These are phyloP conservation scores for Hirtodrosophila histrioides DNA, from an alignment of 2,888 invertebrate genomes.

Conservation along the genomic window DNA sequence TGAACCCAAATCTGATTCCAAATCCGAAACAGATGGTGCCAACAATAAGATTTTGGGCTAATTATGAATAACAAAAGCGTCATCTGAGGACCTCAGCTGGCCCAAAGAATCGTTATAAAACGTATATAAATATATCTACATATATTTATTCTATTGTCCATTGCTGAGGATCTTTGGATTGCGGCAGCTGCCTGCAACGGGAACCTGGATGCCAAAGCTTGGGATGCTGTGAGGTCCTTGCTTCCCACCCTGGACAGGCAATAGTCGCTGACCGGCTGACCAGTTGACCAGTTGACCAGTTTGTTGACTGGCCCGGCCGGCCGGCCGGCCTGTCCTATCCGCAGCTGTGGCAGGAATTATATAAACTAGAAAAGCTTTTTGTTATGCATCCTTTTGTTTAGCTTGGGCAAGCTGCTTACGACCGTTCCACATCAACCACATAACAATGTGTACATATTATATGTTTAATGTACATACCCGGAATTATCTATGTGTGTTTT, in stretches of 20 bases:
- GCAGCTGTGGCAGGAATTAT: conserved; percentile 26
- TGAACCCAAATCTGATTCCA: conserved; percentile 15
- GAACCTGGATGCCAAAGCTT: conserved; percentile 28
- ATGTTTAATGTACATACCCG: neutral
- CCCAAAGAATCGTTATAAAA: conserved; percentile 10
- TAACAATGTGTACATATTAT: too few species aligned
- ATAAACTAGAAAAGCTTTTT: conserved; percentile 68
- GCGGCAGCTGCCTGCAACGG: conserved; percentile 35
- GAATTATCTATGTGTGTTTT: too few species aligned
- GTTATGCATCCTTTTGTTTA: conserved; percentile 56
- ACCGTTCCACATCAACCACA: conserved; percentile 1
- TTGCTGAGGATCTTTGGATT: conserved; percentile 40
- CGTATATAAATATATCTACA: neutral
- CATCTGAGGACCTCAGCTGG: conserved; percentile 26
- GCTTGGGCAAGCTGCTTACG: conserved; percentile 3
- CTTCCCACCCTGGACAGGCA: conserved; percentile 55
- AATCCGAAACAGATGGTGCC: conserved; percentile 9
- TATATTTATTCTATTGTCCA: conserved; percentile 28
- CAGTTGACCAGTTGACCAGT: conserved; percentile 45
- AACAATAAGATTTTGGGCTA: conserved; percentile 40
- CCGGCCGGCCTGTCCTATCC: conserved; percentile 34
- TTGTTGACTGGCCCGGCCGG: conserved; percentile 32
- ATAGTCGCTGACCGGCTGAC: conserved; percentile 30
- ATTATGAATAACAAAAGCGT: conserved; percentile 67
- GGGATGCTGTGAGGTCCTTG: conserved; percentile 61